Percentiles rank a stretch among this genome's conserved stretches.
Evolutionary conservation across 2,113 vertebrate species (phyloP).

Genomic region (Cephalopterus ornatus): DNA sequence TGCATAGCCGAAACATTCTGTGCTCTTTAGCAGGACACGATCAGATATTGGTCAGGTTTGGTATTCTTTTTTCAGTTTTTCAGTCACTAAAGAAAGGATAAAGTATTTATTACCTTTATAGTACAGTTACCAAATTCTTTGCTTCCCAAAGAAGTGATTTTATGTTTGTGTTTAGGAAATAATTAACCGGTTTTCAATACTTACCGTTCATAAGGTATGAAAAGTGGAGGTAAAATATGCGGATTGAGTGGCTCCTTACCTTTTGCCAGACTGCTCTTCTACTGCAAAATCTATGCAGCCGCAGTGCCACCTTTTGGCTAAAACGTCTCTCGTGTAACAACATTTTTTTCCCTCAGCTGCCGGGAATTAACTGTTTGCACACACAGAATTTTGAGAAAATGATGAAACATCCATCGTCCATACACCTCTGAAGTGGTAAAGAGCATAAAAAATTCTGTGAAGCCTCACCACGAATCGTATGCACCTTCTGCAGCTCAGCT

Average conservation of each 20-base stretch:
- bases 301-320: slow-evolving; percentile 79
- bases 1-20: background rate
- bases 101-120: background rate
- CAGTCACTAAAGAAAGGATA: background rate
- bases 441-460: background rate
- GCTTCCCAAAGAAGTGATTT: background rate
- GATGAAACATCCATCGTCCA: fast-evolving
- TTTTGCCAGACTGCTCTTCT: background rate
- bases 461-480: background rate
- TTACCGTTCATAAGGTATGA: background rate
- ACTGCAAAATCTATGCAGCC: slow-evolving; percentile 35
- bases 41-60: background rate
- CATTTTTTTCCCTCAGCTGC: background rate
- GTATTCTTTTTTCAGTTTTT: background rate
- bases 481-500: background rate
- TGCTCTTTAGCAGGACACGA: background rate
- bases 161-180: background rate
- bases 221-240: background rate
- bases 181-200: background rate
- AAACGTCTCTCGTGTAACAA: background rate
- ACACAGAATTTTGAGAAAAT: background rate
- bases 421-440: background rate
- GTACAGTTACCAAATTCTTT: background rate
- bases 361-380: background rate
- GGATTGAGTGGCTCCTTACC: background rate